Percentiles rank a stretch among this genome's conserved stretches.
phyloP scores from a whole-genome alignment of 2,113 vertebrate genomes.

The Ceyx melanurus region DNA sequence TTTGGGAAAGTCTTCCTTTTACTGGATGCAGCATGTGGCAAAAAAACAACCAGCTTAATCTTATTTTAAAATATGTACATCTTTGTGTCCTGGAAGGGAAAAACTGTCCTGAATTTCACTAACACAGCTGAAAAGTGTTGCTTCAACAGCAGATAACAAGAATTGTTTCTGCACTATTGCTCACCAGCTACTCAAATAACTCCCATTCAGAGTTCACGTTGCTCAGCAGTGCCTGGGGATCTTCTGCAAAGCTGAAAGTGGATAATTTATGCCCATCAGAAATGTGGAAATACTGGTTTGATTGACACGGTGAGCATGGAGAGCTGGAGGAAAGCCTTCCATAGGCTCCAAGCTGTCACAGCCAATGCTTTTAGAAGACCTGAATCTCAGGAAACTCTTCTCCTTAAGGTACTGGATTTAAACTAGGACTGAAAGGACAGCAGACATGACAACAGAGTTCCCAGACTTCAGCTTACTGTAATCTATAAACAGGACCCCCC shows the following conservation, averaged over 20 bases:
- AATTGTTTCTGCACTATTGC: neutral
- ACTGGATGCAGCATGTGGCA: neutral
- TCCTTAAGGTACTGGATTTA: neutral
- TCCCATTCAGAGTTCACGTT: neutral
- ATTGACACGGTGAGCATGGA: neutral
- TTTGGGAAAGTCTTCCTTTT: neutral
- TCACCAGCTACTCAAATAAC: neutral
- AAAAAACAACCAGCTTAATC: neutral
- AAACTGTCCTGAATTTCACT: neutral
- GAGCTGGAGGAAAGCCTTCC: neutral
- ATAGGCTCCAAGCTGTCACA: neutral
- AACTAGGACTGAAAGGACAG: neutral
- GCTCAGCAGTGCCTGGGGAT: neutral
- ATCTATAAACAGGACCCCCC: neutral
- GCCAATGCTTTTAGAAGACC: neutral
- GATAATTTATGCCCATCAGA: neutral
- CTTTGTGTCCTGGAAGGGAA: neutral
- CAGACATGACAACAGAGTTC: neutral
- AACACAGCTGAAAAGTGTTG: neutral
- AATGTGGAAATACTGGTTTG: neutral
- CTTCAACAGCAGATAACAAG: neutral
- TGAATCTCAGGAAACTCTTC: neutral
- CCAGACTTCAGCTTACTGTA: neutral
- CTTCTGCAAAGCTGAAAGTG: neutral
- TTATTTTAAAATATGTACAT: neutral